These are phyloP conservation scores for Carassius carassius DNA, from an alignment of 2,113 vertebrate genomes.

Conservation along the genomic window DNA sequence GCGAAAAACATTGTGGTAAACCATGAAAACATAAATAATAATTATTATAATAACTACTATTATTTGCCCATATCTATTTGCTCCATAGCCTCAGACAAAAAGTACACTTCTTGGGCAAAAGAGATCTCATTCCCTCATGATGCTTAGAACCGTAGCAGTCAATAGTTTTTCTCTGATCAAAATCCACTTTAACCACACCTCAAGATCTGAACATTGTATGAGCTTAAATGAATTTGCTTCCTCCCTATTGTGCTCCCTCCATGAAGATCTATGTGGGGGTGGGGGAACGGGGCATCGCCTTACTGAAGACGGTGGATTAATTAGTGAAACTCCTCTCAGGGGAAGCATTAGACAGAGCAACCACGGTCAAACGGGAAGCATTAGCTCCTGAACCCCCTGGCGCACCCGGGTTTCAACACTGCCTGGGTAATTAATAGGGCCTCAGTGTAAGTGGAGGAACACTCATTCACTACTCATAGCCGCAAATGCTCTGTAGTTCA, in stretches of 20 bases:
- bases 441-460: constrained; percentile 51
- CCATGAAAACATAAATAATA: not conserved
- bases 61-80: not conserved
- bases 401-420: constrained; percentile 68
- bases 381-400: constrained; percentile 75
- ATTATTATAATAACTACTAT: not conserved
- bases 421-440: constrained; percentile 75
- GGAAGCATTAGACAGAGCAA: constrained; percentile 84
- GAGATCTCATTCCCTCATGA: not conserved
- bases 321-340: constrained; percentile 85
- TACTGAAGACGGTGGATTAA: constrained; percentile 95
- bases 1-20: not conserved
- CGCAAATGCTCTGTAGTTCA: constrained; percentile 56
- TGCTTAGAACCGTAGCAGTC: not conserved
- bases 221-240: constrained; percentile 61
- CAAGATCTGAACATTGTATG: constrained; percentile 48
- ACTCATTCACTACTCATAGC: constrained; percentile 53
- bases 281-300: constrained; percentile 80
- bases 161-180: constrained; percentile 13
- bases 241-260: constrained; percentile 64
- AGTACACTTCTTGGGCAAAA: not conserved
- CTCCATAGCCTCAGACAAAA: not conserved
- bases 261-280: constrained; percentile 80
- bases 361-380: constrained; percentile 77
- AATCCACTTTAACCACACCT: constrained; percentile 10